phyloP scores from a whole-genome alignment of 2,888 invertebrate genomes.

The Trachelus tabidus region DNA sequence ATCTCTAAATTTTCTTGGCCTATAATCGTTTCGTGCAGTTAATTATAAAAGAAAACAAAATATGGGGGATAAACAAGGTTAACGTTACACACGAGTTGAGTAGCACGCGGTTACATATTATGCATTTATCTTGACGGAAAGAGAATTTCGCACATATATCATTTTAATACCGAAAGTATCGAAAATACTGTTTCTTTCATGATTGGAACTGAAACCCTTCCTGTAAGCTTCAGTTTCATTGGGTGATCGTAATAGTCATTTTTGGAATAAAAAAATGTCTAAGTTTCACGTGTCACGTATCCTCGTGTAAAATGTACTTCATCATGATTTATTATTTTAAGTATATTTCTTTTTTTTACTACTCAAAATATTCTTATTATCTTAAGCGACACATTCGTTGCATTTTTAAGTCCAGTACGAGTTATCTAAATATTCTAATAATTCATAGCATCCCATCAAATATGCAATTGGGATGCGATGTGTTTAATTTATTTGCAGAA shows the following conservation, averaged over 20 bases:
- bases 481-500: neutral
- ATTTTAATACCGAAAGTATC: neutral
- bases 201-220: no score
- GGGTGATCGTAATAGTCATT: no score
- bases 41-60: neutral
- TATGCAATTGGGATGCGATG: neutral
- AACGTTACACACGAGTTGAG: neutral
- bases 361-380: neutral
- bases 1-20: neutral
- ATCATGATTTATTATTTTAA: neutral
- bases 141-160: neutral
- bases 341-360: neutral
- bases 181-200: neutral
- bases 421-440: neutral
- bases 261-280: no score
- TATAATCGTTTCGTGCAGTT: neutral
- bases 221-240: neutral
- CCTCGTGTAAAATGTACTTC: neutral
- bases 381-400: neutral
- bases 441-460: neutral
- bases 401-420: neutral
- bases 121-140: neutral
- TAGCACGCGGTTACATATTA: neutral
- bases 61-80: neutral
- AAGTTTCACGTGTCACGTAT: no score